Evolutionary conservation across 1,140 invertebrate genomes (phyloP).

Genomic region (Drosophila bipectinata): DNA sequence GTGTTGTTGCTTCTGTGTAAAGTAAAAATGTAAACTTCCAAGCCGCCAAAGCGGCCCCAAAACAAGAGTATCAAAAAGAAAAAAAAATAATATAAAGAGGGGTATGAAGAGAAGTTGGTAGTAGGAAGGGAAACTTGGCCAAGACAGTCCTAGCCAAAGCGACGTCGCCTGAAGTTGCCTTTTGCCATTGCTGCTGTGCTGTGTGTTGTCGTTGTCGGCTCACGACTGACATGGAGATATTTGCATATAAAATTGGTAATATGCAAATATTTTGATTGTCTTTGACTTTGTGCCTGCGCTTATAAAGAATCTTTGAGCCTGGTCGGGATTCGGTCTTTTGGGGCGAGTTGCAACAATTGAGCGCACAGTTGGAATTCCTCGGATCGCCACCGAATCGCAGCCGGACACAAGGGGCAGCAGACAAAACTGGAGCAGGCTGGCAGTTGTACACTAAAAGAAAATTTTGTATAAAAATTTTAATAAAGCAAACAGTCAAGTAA

Average conservation of each 20-base stretch:
- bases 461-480: background rate
- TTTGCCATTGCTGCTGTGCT: conserved; percentile 17
- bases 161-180: conserved; percentile 33
- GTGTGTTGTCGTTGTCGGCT: conserved; percentile 55
- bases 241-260: conserved; percentile 83
- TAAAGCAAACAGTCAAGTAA: too few species aligned
- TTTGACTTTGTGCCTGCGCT: conserved; percentile 81
- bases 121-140: conserved; percentile 19
- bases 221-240: conserved; percentile 77
- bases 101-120: background rate
- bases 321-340: conserved; percentile 43
- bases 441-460: conserved; percentile 10
- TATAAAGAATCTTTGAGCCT: conserved; percentile 81
- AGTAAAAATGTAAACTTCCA: conserved; percentile 72
- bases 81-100: background rate
- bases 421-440: conserved; percentile 66
- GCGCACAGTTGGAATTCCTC: conserved; percentile 76
- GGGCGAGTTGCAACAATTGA: conserved; percentile 60
- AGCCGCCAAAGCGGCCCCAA: conserved; percentile 77
- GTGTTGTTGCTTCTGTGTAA: conserved; percentile 56
- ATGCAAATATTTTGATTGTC: conserved; percentile 83
- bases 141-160: conserved; percentile 55
- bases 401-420: conserved; percentile 44
- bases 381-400: conserved; percentile 51
- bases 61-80: conserved; percentile 39